Conservation (phyloP, 2,888 invertebrate genomes). For the Mellilla xanthometata region DNA sequence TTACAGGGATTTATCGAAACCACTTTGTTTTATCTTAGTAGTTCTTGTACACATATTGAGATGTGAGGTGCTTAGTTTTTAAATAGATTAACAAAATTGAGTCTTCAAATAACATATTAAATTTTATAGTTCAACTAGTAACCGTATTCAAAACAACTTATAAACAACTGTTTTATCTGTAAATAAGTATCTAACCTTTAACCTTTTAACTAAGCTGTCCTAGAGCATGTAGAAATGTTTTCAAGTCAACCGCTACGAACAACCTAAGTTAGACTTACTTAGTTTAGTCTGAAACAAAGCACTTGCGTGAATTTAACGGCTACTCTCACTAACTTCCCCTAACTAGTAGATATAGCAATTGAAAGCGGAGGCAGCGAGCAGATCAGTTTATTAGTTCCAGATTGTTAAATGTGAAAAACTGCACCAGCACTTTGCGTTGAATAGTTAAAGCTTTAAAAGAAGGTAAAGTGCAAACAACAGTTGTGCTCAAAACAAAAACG, state of each 20-base stretch:
- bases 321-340: constrained; percentile 28
- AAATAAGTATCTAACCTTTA: too few species aligned
- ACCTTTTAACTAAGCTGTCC: too few species aligned
- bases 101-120: too few species aligned
- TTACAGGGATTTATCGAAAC: too few species aligned
- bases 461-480: constrained; percentile 1
- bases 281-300: constrained; percentile 40
- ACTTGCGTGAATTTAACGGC: constrained; percentile 43
- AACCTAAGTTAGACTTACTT: constrained; percentile 43
- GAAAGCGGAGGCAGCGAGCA: constrained; percentile 15
- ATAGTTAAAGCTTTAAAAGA: background rate
- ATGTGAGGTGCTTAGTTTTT: too few species aligned
- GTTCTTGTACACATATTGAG: too few species aligned
- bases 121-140: too few species aligned
- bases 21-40: too few species aligned
- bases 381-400: constrained; percentile 19
- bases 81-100: too few species aligned
- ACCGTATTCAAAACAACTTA: too few species aligned
- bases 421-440: constrained; percentile 1
- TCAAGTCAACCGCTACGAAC: constrained; percentile 39
- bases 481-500: constrained; percentile 22
- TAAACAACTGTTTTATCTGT: too few species aligned
- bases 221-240: constrained; percentile 6
- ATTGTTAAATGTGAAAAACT: constrained; percentile 17
- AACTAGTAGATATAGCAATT: constrained; percentile 23